Percentiles rank a stretch among this genome's conserved stretches.
These are phyloP conservation scores for Chromoteleia sp. DNA, from an alignment of 2,888 invertebrate species.

Conservation along the genomic window DNA sequence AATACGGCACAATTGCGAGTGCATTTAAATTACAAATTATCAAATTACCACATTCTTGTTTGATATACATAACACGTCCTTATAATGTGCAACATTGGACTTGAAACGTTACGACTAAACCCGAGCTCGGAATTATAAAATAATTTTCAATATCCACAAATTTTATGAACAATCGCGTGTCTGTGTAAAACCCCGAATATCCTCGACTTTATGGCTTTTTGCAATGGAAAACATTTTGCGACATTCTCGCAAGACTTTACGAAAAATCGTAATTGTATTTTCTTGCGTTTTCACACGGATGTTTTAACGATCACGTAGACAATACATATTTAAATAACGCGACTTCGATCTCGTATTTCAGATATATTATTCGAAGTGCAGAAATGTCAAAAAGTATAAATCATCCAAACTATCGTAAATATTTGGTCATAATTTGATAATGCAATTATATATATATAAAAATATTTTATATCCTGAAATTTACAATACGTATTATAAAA, in stretches of 20 bases:
- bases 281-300: background rate
- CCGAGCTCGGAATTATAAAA: constrained; percentile 9
- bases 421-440: background rate
- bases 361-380: background rate
- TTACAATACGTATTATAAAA: too few species aligned
- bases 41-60: constrained; percentile 28
- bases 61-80: constrained; percentile 18
- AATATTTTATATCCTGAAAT: too few species aligned
- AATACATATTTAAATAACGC: constrained; percentile 14
- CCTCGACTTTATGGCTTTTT: background rate
- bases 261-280: constrained; percentile 7
- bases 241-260: background rate
- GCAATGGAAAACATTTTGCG: background rate
- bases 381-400: too few species aligned
- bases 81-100: constrained; percentile 22
- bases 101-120: constrained; percentile 22
- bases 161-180: background rate
- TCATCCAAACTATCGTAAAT: too few species aligned
- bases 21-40: constrained; percentile 32
- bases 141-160: constrained; percentile 10
- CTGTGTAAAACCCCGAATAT: background rate
- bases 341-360: constrained; percentile 5
- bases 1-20: background rate
- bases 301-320: constrained; percentile 12
- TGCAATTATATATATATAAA: background rate